These are phyloP conservation scores for Heliconius hewitsoni DNA, from an alignment of 1,140 invertebrate species.

Conservation along the genomic window DNA sequence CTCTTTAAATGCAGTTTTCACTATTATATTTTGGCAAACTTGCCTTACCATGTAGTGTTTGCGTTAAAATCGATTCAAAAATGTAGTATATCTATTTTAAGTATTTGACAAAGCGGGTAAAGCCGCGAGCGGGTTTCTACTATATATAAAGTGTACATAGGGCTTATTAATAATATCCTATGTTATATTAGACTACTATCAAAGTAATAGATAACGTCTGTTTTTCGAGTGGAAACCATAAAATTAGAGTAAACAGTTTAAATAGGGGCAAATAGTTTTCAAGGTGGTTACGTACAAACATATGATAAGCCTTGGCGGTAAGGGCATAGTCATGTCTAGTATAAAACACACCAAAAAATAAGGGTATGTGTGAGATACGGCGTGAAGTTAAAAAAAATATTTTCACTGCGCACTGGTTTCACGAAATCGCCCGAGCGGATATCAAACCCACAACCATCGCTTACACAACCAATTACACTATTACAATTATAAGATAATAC, in stretches of 20 bases:
- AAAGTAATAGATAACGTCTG: constrained; percentile 1
- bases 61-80: too few relatives aligned
- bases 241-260: constrained; percentile 24
- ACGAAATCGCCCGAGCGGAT: neutral
- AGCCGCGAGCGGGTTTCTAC: too few relatives aligned
- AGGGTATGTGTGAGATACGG: too few relatives aligned
- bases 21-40: too few relatives aligned
- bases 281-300: constrained; percentile 29
- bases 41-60: too few relatives aligned
- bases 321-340: constrained; percentile 13
- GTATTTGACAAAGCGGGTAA: too few relatives aligned
- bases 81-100: too few relatives aligned
- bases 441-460: neutral
- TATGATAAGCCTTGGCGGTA: constrained; percentile 28
- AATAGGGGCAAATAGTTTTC: constrained; percentile 23
- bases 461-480: too few relatives aligned
- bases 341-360: neutral
- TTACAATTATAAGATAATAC: neutral
- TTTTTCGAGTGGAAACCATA: constrained; percentile 20
- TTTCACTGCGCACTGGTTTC: too few relatives aligned
- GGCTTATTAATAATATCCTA: neutral
- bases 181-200: neutral
- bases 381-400: neutral
- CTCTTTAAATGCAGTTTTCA: too few relatives aligned
- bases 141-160: neutral